Percentiles rank a stretch among this genome's conserved stretches.
Conservation (phyloP, 2,113 vertebrate species). For the Vombatus ursinus region DNA sequence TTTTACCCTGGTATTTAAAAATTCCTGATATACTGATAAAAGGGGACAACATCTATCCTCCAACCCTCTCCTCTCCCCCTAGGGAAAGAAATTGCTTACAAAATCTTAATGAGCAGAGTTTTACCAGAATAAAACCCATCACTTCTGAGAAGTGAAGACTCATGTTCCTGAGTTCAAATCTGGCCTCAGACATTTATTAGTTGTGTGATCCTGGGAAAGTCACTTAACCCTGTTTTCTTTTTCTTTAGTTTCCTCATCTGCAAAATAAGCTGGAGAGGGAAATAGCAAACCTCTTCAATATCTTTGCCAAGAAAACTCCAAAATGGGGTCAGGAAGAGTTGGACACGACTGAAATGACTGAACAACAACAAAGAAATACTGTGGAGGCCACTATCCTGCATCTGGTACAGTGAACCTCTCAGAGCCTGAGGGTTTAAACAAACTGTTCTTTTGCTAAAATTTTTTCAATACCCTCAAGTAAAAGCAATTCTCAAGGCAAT, state of each 20-base stretch:
- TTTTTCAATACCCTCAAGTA: neutral
- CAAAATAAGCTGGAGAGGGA: neutral
- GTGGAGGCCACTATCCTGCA: neutral
- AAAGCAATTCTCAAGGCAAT: neutral
- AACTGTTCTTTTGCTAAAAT: neutral
- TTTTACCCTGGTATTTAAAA: neutral
- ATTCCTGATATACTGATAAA: neutral
- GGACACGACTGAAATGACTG: neutral
- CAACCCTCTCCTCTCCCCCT: neutral
- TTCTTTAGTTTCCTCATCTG: neutral
- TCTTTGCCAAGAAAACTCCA: neutral
- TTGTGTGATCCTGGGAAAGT: neutral
- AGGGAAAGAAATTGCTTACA: neutral
- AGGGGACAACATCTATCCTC: neutral
- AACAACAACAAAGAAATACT: neutral
- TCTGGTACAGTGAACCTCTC: neutral
- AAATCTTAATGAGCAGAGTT: neutral
- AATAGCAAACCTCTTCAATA: neutral
- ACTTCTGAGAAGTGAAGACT: neutral
- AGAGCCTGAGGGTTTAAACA: neutral
- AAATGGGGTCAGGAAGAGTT: no score
- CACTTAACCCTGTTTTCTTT: neutral
- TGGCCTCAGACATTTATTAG: neutral
- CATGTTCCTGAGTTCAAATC: neutral
- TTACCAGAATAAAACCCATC: neutral